phyloP scores from a whole-genome alignment of 2,113 vertebrate species.

The Gopherus evgoodei region DNA sequence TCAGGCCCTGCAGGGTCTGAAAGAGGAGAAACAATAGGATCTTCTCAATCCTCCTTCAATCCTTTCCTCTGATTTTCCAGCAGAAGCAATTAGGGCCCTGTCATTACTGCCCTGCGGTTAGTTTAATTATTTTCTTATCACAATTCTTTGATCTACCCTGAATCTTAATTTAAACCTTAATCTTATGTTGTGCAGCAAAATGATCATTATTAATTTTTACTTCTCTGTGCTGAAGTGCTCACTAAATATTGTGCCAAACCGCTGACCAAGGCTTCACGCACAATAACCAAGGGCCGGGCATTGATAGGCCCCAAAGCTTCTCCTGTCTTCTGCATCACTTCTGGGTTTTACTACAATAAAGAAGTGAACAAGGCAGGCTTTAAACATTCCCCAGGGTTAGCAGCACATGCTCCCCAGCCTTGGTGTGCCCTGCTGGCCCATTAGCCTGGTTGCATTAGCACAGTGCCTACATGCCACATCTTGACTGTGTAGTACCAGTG shows the following conservation, averaged over 20 bases:
- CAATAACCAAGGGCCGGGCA: neutral
- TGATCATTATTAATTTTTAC: neutral
- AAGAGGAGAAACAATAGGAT: neutral
- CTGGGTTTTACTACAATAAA: neutral
- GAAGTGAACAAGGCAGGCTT: neutral
- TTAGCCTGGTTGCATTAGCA: neutral
- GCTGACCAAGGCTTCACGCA: neutral
- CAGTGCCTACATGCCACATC: neutral
- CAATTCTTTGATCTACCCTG: neutral
- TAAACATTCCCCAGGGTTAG: neutral
- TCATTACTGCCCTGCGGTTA: neutral
- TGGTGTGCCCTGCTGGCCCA: neutral
- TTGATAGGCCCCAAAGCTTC: neutral
- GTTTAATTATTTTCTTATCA: slow-evolving; percentile 35
- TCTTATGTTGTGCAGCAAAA: neutral
- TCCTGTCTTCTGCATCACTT: too few relatives aligned
- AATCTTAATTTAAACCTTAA: slow-evolving; percentile 15
- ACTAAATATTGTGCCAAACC: neutral
- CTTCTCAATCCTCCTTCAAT: neutral
- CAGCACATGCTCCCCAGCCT: neutral
- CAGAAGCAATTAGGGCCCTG: neutral
- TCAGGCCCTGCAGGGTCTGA: neutral
- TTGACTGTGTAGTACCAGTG: neutral
- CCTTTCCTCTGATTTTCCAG: neutral
- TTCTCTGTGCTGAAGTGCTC: neutral